A percentile compares a stretch with the other conserved stretches of the same genome.
Evolutionary conservation across 2,888 invertebrate genomes (phyloP).

Genomic region (Cephus runcator): DNA sequence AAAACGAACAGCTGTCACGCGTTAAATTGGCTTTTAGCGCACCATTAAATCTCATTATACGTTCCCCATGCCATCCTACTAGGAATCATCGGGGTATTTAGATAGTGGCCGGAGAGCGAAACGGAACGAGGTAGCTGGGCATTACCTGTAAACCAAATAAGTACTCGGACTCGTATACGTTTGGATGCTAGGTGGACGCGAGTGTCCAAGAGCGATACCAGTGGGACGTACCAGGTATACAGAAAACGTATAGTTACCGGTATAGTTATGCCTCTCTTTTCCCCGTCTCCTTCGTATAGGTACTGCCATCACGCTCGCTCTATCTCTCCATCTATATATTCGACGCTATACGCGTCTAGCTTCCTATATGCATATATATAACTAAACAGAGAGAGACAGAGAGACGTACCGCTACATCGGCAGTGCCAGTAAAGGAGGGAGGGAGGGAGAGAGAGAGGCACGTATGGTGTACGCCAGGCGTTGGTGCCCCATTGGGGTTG

Average conservation of each 20-base stretch:
- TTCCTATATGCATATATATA: constrained; percentile 2
- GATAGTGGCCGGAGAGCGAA: not conserved
- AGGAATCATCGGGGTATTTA: not conserved
- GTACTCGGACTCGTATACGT: not conserved
- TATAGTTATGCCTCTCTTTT: not conserved
- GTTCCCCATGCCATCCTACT: not conserved
- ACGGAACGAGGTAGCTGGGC: not conserved
- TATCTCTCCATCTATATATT: not conserved
- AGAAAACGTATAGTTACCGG: not conserved
- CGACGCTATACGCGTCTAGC: not conserved
- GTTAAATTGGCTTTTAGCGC: not conserved
- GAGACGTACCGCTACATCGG: constrained; percentile 5
- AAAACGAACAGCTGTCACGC: not conserved
- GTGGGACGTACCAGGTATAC: not conserved
- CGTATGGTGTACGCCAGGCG: constrained; percentile 2
- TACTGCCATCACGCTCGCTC: not conserved
- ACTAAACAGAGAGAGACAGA: constrained; percentile 8
- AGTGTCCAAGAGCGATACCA: not conserved
- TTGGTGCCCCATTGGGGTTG: not conserved
- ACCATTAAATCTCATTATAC: not conserved
- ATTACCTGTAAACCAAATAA: not conserved
- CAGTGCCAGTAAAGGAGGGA: not conserved
- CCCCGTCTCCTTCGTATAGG: not conserved
- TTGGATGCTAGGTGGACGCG: not conserved
- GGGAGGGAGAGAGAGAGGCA: constrained; percentile 3